Evolutionary conservation across 2,888 invertebrate species (phyloP), one percentile per base, ranked within the genome.

Genomic region (Automeris io): DNA sequence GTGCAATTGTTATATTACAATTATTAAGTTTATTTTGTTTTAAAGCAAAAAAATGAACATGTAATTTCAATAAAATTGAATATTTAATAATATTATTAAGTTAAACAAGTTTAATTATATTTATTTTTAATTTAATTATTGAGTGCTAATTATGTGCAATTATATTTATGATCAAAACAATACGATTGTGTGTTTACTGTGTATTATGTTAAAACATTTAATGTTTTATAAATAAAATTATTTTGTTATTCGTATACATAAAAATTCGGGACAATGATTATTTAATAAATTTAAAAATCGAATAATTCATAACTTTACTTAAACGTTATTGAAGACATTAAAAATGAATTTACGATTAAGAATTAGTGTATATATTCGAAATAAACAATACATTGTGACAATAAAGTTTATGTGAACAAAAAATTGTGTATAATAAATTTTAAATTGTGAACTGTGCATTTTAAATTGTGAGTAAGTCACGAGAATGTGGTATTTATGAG

Each of bases 401-500:
- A 5, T 16, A 9, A 7, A 9, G n/a, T 29, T 29, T 29, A n/a
- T 29, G 16, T 29, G 16, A 16, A 29, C 4, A 16, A 8, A 16
- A 29, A 29, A 29, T 16, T 16, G 29, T n/a, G 26, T 26, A 7
- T 6, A 6, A 26, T 6, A 11, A 12, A 9, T 12, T 57, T 51
- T 53, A 47, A 49, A 18, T 45, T 41, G 7, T 26, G 25, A 12
- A 49, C n/a, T n/a, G 48, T 55, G 52, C 45, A 16, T 6, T 34
- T 21, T 16, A 34, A 24, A 23, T 16, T n/a, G 34, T 24, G 39
- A 40, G 41, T 7, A 25, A 31, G 13, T 29, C 16, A 16, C n/a
- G 29, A 29, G 29, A 37, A 33, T 24, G 36, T 32, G 33, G 25
- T 33, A 70, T 77, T 70, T 79, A 85, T 85, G 85, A 85, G 75